Base-by-base conservation (phyloP, 2,888 invertebrate species). In the Emmelina monodactyla region DNA sequence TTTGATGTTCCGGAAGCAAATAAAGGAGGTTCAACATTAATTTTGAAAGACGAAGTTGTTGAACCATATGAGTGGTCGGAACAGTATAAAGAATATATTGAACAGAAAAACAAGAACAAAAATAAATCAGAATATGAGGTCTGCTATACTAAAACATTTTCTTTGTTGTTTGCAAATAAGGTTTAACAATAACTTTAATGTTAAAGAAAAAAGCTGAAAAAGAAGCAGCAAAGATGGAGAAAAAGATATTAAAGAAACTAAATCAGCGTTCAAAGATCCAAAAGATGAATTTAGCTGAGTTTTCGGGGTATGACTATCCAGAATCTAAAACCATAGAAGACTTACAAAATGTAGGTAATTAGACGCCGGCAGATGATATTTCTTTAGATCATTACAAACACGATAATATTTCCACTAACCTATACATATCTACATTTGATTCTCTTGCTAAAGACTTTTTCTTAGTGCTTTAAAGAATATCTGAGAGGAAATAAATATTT, bases 241-340 rank as follows among this genome's bases (percentile, higher is more conserved):
- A 46, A 32, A 43, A 45, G 19, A 41, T 41, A 22, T 28, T 42
- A 2, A 69, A 61, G 41, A 60, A 41, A 39, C 55, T 57, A 45
- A 53, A 58, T 35, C 37, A 49, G 14, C 46, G 46, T 37, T 60
- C 58, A 32, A 44, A 53, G 30, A 69, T 58, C 32, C 22, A 45
- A 22, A 58, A 71, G 66, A 72, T 65, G 44, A 67, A 70, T 35
- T 72, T 72, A 13, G 57, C 44, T 1, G 43, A 55, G 45, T 71
- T 73, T 42, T 72, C 73, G 1, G 75, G 75, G 2, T 76, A 58
- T 36, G 2, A 44, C 2, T 76, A 58, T 32, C 72, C 70, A 5
- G 30, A 44, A 30, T 72, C 73, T 1, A 61, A 57, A 28, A 60
- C 51, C 40, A 58, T 53, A 12, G 33, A 48, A 25, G 25, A 25